Percentiles rank a stretch among this genome's conserved stretches.
Evolutionary conservation across 2,797 vertebrate genomes (phyloP).

Genomic region (Sebastiscus tertius): DNA sequence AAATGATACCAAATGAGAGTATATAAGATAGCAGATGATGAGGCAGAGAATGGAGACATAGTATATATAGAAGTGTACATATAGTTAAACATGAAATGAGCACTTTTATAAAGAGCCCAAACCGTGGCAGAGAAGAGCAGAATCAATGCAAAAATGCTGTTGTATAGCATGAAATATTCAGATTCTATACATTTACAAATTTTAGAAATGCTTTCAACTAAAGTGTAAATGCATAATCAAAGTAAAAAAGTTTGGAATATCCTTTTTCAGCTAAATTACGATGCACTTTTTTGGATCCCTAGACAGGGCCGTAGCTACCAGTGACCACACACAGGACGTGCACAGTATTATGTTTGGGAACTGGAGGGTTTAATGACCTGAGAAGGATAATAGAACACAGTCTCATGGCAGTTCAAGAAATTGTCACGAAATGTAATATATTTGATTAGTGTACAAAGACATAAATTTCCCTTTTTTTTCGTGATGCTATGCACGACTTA

Average conservation of each 20-base stretch:
- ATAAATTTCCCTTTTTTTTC: no score
- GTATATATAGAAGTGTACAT: neutral
- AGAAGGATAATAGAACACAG: neutral
- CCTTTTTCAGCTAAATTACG: neutral
- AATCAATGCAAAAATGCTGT: constrained; percentile 50
- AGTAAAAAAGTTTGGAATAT: neutral
- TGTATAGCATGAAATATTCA: constrained; percentile 19
- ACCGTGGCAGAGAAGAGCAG: neutral
- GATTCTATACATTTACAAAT: constrained; percentile 4
- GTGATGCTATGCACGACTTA: no score
- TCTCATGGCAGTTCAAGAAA: no score
- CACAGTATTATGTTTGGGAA: neutral
- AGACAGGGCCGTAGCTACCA: neutral
- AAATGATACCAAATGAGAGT: constrained; percentile 51
- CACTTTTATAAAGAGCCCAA: constrained; percentile 48
- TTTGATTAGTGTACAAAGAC: no score
- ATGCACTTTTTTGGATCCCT: neutral
- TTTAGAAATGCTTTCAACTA: neutral
- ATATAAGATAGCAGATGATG: constrained; percentile 2
- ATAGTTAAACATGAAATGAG: constrained; percentile 30
- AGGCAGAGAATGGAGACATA: neutral
- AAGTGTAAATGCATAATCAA: neutral
- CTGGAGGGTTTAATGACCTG: neutral
- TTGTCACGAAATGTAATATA: no score
- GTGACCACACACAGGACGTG: neutral